Evolutionary conservation across 2,113 vertebrate genomes (phyloP).

Genomic region (Phalacrocorax carbo): DNA sequence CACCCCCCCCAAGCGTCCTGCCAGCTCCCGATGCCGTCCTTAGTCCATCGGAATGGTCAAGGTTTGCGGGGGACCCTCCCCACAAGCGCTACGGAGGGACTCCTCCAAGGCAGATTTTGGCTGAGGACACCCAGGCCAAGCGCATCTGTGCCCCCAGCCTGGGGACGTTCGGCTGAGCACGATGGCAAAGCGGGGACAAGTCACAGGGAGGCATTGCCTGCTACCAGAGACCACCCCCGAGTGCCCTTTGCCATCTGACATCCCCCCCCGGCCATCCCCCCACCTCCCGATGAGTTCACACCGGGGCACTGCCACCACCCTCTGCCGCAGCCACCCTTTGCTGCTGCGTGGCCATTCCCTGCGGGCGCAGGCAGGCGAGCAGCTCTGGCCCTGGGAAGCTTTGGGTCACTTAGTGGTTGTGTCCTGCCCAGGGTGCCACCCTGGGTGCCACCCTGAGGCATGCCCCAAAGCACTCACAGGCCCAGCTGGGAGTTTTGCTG

Average conservation of each 20-base stretch:
- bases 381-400: fast-evolving
- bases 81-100: background rate
- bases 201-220: fast-evolving
- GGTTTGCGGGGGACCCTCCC: background rate
- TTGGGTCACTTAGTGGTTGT: fast-evolving
- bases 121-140: background rate
- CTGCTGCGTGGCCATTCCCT: background rate
- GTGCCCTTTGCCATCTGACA: background rate
- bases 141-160: background rate
- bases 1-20: fast-evolving
- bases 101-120: background rate
- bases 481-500: background rate
- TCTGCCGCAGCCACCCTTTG: fast-evolving
- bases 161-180: background rate
- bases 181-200: background rate
- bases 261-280: background rate
- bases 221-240: background rate
- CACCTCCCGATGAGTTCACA: fast-evolving
- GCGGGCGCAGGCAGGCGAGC: fast-evolving
- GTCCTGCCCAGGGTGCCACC: background rate
- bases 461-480: background rate
- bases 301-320: fast-evolving
- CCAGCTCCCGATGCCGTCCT: background rate
- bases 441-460: background rate
- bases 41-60: no score